These are phyloP conservation scores for Athalia rosae DNA, from an alignment of 2,888 invertebrate species.

Conservation along the genomic window DNA sequence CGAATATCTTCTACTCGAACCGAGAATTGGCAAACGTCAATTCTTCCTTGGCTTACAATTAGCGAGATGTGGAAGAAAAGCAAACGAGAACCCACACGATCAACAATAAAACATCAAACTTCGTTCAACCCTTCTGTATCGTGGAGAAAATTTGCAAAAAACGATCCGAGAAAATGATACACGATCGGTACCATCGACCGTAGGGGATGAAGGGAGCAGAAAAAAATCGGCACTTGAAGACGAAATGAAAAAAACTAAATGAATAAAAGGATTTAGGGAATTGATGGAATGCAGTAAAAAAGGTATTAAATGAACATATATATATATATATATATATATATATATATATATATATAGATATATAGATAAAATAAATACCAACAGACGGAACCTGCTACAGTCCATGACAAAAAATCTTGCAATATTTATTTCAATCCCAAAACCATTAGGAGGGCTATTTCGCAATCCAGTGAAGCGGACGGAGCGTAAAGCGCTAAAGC, in stretches of 20 bases:
- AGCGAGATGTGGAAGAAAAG: too few species aligned
- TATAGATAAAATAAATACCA: slow-evolving; percentile 41
- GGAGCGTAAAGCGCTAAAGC: slow-evolving; percentile 38
- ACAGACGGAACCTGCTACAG: slow-evolving; percentile 46
- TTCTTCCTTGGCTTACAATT: too few species aligned
- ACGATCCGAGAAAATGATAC: too few species aligned
- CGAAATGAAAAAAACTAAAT: background rate
- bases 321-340: too few species aligned
- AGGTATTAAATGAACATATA: background rate
- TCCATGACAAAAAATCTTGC: slow-evolving; percentile 55
- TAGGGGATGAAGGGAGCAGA: background rate
- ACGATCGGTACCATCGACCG: too few species aligned
- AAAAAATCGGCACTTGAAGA: background rate
- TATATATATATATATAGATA: too few species aligned
- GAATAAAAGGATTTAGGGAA: slow-evolving; percentile 32
- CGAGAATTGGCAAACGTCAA: too few species aligned
- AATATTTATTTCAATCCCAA: slow-evolving; percentile 60
- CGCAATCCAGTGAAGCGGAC: slow-evolving; percentile 52
- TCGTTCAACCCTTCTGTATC: too few species aligned
- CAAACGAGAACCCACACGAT: too few species aligned
- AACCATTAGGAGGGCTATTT: slow-evolving; percentile 58
- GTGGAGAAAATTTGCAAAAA: too few species aligned
- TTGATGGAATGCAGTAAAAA: slow-evolving; percentile 43
- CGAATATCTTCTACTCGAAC: too few species aligned
- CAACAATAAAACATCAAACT: too few species aligned